Evolutionary conservation across 1,140 invertebrate genomes (phyloP), one percentile per base, ranked within the genome.

Genomic region (Popillia japonica): DNA sequence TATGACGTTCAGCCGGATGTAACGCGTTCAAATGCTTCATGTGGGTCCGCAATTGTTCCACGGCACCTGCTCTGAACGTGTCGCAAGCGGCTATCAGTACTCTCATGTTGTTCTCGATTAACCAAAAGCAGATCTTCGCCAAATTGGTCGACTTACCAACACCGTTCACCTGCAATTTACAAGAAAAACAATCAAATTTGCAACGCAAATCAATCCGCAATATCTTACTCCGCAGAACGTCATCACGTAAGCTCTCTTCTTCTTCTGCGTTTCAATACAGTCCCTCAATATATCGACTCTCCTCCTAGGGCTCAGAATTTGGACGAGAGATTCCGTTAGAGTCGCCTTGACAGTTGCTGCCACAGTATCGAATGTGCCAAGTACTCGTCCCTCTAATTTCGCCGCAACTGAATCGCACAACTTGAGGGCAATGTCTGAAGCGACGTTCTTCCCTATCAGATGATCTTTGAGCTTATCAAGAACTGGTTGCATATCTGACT

Each of bases 131-230:
- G 77, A 99, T 99, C 92, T 99, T 99, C 2, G 99, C 98, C 44
- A 99, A 88, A 89, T 99, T 99, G 2, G 99, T 99, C 0, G 98
- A 99, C 86, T 99, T 99, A 72, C 99, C 99, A 2, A 99, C 99
- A 59, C 99, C 99, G 87, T 99, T 99, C 0, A 90, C 89, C 89
- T 90, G 80, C 6, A 83, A 81, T 75, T 72, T 23, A 1, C 23
- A 8, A 27, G 3, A n/a, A n/a, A n/a, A n/a, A n/a, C n/a, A 55
- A 42, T 42, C 9, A 78, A 59, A n/a, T 8, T 34, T 72, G n/a
- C 4, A 72, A 23, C 61, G 41, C 17, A 41, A 34, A 55, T 3
- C 48, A 6, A 17, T 55, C n/a, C 14, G 14, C 68, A 55, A 41
- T 72, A 75, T n/a, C 86, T 85, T 82, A 99, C 99, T 72, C 99